Percentiles rank a stretch among this genome's conserved stretches.
phyloP scores from a whole-genome alignment of 2,888 invertebrate genomes.

The Sphaeridia pumilis region DNA sequence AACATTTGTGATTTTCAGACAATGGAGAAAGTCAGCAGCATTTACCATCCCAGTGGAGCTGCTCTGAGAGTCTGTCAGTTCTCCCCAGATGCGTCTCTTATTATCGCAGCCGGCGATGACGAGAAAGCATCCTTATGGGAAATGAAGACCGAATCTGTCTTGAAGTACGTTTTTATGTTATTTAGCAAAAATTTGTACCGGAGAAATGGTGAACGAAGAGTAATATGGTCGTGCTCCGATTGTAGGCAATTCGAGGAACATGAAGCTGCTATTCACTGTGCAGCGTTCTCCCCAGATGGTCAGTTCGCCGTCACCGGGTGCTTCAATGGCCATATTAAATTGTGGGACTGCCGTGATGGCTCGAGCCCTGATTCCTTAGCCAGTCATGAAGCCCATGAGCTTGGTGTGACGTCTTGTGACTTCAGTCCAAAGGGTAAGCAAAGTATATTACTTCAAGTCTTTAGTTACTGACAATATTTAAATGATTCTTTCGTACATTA shows the following conservation, averaged over 20 bases:
- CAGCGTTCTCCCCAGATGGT: conserved; percentile 54
- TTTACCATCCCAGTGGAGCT: conserved; percentile 47
- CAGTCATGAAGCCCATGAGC: conserved; percentile 47
- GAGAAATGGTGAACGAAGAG: no score
- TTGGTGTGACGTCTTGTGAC: conserved; percentile 42
- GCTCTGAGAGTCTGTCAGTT: conserved; percentile 53
- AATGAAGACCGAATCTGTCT: conserved; percentile 44
- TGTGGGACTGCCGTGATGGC: conserved; percentile 39
- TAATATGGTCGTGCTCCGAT: no score
- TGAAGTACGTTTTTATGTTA: conserved; percentile 47
- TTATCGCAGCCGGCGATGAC: conserved; percentile 51
- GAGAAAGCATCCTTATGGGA: conserved; percentile 54
- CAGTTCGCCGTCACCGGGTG: conserved; percentile 48
- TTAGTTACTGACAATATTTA: no score
- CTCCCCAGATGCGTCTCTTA: conserved; percentile 49
- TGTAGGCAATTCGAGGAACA: conserved; percentile 48
- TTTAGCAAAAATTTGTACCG: no score
- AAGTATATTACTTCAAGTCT: neutral
- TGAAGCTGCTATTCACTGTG: conserved; percentile 50
- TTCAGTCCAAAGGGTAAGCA: conserved; percentile 44
- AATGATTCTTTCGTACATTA: no score
- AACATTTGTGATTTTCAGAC: conserved; percentile 42
- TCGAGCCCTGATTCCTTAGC: conserved; percentile 31
- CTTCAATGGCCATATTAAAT: conserved; percentile 51
- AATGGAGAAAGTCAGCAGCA: conserved; percentile 42